Percentiles rank a stretch among this genome's conserved stretches.
Evolutionary conservation across 2,113 vertebrate genomes (phyloP).

Genomic region (Myiagra hebetior): DNA sequence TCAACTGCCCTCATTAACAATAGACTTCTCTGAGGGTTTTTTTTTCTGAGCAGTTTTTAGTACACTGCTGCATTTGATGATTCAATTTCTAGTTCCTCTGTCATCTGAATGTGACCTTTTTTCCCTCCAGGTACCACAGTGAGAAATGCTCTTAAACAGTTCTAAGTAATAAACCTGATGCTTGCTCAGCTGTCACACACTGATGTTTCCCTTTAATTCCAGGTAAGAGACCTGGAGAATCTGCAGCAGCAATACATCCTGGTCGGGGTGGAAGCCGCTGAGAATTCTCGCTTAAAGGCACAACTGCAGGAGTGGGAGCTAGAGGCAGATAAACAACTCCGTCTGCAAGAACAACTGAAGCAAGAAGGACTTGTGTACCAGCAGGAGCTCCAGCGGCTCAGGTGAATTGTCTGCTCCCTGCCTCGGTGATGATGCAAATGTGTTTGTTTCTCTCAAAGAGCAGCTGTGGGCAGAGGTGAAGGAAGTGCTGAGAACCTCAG

Average conservation of each 20-base stretch:
- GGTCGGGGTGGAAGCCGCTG: slow-evolving; percentile 77
- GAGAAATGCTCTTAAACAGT: neutral
- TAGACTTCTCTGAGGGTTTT: neutral
- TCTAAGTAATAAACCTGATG: neutral
- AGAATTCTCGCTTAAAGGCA: slow-evolving; percentile 70
- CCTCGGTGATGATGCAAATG: neutral
- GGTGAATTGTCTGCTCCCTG: slow-evolving; percentile 52
- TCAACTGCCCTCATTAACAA: neutral
- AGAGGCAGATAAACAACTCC: slow-evolving; percentile 58
- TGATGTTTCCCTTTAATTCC: neutral
- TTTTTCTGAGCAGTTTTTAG: neutral
- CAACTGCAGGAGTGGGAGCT: slow-evolving; percentile 75
- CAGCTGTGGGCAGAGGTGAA: neutral
- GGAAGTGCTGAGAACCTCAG: neutral
- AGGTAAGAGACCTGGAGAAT: slow-evolving; percentile 86
- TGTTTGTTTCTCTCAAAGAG: neutral
- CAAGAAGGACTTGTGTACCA: slow-evolving; percentile 53
- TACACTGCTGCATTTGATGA: neutral
- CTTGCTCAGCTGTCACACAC: neutral
- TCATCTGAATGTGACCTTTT: neutral
- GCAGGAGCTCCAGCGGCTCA: slow-evolving; percentile 70
- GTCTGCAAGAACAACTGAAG: slow-evolving; percentile 60
- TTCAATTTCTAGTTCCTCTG: neutral
- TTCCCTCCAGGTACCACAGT: neutral
- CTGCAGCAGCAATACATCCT: slow-evolving; percentile 81